A percentile compares a stretch with the other conserved stretches of the same genome.
These are phyloP conservation scores for Eubasilissa splendida DNA, from an alignment of 2,888 invertebrate genomes.

Conservation along the genomic window DNA sequence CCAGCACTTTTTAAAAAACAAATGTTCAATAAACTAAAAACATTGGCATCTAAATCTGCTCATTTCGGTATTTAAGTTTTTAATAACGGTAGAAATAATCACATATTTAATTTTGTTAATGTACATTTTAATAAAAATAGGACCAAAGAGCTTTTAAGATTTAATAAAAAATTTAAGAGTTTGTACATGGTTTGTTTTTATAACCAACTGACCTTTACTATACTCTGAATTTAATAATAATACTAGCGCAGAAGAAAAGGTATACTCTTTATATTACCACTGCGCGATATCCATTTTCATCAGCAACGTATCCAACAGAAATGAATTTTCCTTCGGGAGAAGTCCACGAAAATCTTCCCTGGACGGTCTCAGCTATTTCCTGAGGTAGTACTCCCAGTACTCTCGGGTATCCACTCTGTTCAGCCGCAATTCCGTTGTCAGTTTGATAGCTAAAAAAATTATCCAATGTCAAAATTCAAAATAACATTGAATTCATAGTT, in stretches of 20 bases:
- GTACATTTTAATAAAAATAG: no score
- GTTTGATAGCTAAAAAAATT: constrained; percentile 71
- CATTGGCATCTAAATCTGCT: no score
- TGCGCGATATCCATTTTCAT: constrained; percentile 81
- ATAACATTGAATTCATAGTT: background rate
- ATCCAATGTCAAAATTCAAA: background rate
- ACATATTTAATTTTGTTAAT: no score
- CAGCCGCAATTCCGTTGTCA: constrained; percentile 76
- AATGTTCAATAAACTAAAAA: no score
- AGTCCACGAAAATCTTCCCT: constrained; percentile 72
- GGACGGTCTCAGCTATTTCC: constrained; percentile 65
- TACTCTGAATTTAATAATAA: background rate
- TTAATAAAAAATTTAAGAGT: background rate
- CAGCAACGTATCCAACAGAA: constrained; percentile 75
- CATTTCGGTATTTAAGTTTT: no score
- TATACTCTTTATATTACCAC: constrained; percentile 63
- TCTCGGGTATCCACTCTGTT: constrained; percentile 73
- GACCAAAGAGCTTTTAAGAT: no score
- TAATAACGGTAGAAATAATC: no score
- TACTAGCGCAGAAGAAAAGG: constrained; percentile 17
- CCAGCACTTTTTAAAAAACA: no score
- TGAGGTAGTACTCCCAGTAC: constrained; percentile 70
- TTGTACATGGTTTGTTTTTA: no score
- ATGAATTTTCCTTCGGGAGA: constrained; percentile 77
- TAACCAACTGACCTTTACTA: no score